Percentiles rank a stretch among this genome's conserved stretches.
Conservation (phyloP, 2,797 vertebrate genomes). For the Channallabes apus region DNA sequence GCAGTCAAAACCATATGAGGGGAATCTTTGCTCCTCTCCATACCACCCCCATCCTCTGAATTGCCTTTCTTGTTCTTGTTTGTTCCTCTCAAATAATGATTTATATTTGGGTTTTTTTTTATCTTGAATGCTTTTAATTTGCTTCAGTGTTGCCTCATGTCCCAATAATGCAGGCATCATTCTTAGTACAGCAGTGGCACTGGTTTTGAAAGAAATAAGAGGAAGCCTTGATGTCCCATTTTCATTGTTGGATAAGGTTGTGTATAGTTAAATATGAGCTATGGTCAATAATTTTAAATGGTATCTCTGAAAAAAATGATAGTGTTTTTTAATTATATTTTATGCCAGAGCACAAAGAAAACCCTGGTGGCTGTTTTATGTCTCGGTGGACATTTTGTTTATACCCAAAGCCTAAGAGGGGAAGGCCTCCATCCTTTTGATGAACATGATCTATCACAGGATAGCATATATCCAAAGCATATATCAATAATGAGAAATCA, state of each 20-base stretch:
- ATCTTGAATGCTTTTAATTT: not conserved
- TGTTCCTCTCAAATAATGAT: slow-evolving; percentile 25
- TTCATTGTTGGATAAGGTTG: not conserved
- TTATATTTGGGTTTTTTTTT: not conserved
- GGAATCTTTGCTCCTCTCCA: slow-evolving; percentile 67
- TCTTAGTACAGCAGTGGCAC: not conserved
- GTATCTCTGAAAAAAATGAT: not conserved
- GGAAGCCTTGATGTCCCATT: not conserved
- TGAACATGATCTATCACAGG: not conserved
- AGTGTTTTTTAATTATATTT: not conserved
- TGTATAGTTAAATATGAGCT: not conserved
- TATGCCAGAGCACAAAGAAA: not conserved
- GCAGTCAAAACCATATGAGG: slow-evolving; percentile 76
- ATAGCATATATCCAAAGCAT: not conserved
- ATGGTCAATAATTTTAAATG: not conserved
- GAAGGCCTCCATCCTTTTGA: not conserved
- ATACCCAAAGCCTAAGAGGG: not conserved
- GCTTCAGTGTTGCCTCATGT: not conserved
- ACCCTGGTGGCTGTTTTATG: not conserved
- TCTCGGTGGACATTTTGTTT: not conserved
- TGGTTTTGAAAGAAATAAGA: no score
- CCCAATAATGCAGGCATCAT: not conserved
- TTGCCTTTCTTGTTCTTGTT: slow-evolving; percentile 4
- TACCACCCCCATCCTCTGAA: not conserved
- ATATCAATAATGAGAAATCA: no score